A percentile compares a stretch with the other conserved stretches of the same genome.
These are phyloP conservation scores for Pristionchus fissidentatus DNA, from an alignment of 2,888 invertebrate genomes.

Conservation along the genomic window DNA sequence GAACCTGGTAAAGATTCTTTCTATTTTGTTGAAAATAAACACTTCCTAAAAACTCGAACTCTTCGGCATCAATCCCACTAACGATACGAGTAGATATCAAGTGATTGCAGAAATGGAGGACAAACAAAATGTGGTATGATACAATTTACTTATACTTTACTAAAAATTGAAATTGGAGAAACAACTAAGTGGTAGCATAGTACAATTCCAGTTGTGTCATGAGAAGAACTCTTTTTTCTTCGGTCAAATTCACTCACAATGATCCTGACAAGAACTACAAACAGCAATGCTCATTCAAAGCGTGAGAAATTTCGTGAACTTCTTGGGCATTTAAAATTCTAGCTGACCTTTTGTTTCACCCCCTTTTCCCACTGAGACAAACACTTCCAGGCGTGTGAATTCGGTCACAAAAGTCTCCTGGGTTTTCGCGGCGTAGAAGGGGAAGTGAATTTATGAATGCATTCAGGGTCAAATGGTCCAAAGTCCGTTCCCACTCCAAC, in stretches of 20 bases:
- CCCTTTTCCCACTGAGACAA: no score
- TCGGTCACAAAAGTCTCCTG: background rate
- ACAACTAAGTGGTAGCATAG: no score
- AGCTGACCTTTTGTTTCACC: background rate
- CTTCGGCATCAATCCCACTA: background rate
- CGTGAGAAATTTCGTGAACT: background rate
- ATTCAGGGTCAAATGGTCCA: background rate
- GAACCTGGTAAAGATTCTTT: background rate
- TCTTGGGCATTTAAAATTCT: background rate
- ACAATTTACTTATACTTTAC: no score
- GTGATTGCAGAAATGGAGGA: background rate
- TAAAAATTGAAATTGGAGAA: no score
- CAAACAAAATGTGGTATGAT: conserved; percentile 16
- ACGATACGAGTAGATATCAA: background rate
- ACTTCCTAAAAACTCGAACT: background rate
- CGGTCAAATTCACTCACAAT: background rate
- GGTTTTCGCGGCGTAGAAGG: no score
- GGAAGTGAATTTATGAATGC: no score
- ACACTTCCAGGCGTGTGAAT: background rate
- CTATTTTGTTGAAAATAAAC: background rate
- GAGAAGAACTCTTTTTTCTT: background rate
- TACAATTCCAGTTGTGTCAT: background rate
- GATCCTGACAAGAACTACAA: conserved; percentile 2
- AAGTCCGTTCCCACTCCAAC: background rate
- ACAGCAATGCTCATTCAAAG: conserved; percentile 13